These are phyloP conservation scores for Aleadryas rufinucha DNA, from an alignment of 2,113 vertebrate species.

Conservation along the genomic window DNA sequence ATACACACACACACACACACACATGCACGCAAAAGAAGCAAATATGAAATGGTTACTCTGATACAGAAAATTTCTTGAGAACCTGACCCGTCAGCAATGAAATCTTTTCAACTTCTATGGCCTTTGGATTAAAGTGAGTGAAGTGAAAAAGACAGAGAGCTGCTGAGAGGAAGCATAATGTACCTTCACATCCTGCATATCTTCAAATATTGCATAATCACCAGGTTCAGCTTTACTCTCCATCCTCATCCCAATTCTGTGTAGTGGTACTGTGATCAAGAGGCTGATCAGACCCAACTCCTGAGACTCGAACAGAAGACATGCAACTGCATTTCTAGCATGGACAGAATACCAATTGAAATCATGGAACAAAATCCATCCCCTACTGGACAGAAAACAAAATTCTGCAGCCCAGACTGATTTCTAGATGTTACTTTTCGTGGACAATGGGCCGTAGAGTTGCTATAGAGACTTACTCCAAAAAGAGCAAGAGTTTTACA, in stretches of 20 bases:
- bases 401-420: background rate
- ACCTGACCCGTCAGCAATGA: background rate
- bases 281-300: background rate
- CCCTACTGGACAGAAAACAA: background rate
- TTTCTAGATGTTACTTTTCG: background rate
- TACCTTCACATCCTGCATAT: background rate
- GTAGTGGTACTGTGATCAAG: background rate
- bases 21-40: fast-evolving
- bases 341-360: background rate
- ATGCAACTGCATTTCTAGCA: background rate
- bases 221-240: background rate
- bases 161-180: background rate
- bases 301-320: background rate
- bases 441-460: background rate
- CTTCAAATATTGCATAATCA: background rate
- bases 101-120: background rate
- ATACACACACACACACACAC: background rate
- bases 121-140: background rate
- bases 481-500: background rate
- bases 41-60: background rate
- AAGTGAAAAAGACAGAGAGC: background rate
- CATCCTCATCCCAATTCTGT: background rate
- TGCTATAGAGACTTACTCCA: background rate
- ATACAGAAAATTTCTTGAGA: background rate
- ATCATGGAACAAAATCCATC: background rate